Percentiles rank a stretch among this genome's conserved stretches.
These are phyloP conservation scores for Rana temporaria DNA, from an alignment of 2,113 vertebrate genomes.

Conservation along the genomic window DNA sequence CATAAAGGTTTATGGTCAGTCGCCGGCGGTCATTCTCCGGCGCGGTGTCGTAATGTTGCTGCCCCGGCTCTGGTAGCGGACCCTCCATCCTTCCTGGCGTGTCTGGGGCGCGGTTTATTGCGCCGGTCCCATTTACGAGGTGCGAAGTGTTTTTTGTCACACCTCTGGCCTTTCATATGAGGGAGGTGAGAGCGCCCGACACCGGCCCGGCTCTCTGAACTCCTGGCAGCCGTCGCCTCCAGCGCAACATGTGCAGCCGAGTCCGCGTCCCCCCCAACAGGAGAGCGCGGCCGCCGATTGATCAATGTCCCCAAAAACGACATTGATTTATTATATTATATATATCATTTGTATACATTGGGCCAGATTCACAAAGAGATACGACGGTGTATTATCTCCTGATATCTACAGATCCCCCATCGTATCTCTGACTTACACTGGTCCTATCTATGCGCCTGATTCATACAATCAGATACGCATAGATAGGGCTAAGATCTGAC, in stretches of 20 bases:
- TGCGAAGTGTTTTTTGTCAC: slow-evolving; percentile 52
- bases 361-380: too few relatives aligned
- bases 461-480: too few relatives aligned
- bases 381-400: too few relatives aligned
- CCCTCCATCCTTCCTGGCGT: slow-evolving; percentile 24
- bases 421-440: too few relatives aligned
- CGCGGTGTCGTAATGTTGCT: not conserved
- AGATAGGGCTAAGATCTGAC: too few relatives aligned
- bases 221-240: slow-evolving; percentile 26
- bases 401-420: too few relatives aligned
- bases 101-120: slow-evolving; percentile 36
- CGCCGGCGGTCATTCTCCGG: slow-evolving; percentile 2
- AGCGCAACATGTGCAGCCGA: slow-evolving; percentile 32
- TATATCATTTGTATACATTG: too few relatives aligned
- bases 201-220: slow-evolving; percentile 5
- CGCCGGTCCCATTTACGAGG: slow-evolving; percentile 41
- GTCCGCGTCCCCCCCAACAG: too few relatives aligned
- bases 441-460: too few relatives aligned
- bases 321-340: too few relatives aligned
- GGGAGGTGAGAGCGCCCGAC: not conserved
- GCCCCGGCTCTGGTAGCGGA: slow-evolving; percentile 17
- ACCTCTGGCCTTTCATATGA: slow-evolving; percentile 47
- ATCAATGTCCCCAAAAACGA: too few relatives aligned
- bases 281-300: too few relatives aligned
- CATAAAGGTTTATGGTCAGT: slow-evolving; percentile 4